These are phyloP conservation scores for Notiomystis cincta DNA, from an alignment of 2,113 vertebrate genomes.

Conservation along the genomic window DNA sequence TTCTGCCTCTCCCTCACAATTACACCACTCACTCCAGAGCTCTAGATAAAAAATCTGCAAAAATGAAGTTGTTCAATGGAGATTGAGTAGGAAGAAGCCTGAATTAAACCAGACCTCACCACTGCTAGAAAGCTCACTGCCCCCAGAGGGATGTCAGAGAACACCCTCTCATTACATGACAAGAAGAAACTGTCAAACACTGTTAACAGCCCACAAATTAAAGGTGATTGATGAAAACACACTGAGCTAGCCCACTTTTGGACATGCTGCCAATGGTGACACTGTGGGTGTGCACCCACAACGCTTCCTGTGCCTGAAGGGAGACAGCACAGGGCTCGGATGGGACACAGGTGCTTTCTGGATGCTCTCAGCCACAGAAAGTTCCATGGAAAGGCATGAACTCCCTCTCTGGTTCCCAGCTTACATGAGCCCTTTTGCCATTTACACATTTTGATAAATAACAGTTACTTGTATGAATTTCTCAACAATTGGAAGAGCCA, in stretches of 20 bases:
- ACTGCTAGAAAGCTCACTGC: neutral
- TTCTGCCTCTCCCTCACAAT: neutral
- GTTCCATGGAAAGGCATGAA: neutral
- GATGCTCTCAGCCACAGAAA: fast-evolving
- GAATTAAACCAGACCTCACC: neutral
- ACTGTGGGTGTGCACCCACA: neutral
- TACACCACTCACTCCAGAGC: neutral
- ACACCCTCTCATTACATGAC: fast-evolving
- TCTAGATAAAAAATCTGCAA: neutral
- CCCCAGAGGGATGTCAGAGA: neutral
- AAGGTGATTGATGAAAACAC: neutral
- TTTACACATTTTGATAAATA: neutral
- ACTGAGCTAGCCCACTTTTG: neutral
- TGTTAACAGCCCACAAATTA: neutral
- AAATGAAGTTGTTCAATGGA: neutral
- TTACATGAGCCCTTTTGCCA: neutral
- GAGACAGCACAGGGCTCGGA: neutral
- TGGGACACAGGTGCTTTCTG: neutral
- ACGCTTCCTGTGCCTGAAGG: fast-evolving
- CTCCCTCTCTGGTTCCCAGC: fast-evolving
- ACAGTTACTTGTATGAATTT: neutral
- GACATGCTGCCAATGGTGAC: fast-evolving
- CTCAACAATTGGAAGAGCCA: neutral
- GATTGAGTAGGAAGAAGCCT: neutral
- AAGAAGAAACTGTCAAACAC: neutral